A percentile compares a stretch with the other conserved stretches of the same genome.
These are phyloP conservation scores for Hoplodrina ambigua DNA, from an alignment of 2,888 invertebrate species.

Conservation along the genomic window DNA sequence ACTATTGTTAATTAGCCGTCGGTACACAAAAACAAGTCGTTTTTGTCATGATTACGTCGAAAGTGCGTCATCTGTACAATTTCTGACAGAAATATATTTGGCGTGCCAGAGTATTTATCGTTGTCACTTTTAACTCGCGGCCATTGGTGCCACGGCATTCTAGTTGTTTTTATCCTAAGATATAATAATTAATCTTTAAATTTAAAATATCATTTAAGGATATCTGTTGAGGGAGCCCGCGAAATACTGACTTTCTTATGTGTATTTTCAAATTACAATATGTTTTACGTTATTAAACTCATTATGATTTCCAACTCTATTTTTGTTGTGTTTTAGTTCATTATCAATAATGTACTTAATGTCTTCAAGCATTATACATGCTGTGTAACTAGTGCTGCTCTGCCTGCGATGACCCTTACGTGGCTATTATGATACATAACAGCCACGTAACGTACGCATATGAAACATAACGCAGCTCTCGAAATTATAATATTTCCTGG, in stretches of 20 bases:
- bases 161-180: slow-evolving; percentile 17
- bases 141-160: slow-evolving; percentile 18
- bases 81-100: slow-evolving; percentile 42
- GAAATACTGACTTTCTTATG: not conserved
- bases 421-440: too few relatives aligned
- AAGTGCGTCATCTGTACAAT: slow-evolving; percentile 42
- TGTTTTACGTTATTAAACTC: too few relatives aligned
- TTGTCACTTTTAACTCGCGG: slow-evolving; percentile 24
- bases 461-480: too few relatives aligned
- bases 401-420: too few relatives aligned
- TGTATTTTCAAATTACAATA: too few relatives aligned
- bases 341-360: too few relatives aligned
- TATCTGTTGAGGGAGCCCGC: not conserved
- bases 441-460: too few relatives aligned
- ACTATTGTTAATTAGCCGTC: slow-evolving; percentile 23
- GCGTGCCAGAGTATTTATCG: slow-evolving; percentile 33
- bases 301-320: too few relatives aligned
- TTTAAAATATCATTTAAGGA: slow-evolving; percentile 22
- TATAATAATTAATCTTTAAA: slow-evolving; percentile 30
- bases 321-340: too few relatives aligned
- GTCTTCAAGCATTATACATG: too few relatives aligned
- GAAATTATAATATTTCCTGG: too few relatives aligned
- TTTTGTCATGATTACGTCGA: slow-evolving; percentile 24
- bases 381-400: too few relatives aligned
- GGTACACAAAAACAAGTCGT: slow-evolving; percentile 13